Conservation (phyloP, 2,113 vertebrate species). For the Erythrocebus patas region DNA sequence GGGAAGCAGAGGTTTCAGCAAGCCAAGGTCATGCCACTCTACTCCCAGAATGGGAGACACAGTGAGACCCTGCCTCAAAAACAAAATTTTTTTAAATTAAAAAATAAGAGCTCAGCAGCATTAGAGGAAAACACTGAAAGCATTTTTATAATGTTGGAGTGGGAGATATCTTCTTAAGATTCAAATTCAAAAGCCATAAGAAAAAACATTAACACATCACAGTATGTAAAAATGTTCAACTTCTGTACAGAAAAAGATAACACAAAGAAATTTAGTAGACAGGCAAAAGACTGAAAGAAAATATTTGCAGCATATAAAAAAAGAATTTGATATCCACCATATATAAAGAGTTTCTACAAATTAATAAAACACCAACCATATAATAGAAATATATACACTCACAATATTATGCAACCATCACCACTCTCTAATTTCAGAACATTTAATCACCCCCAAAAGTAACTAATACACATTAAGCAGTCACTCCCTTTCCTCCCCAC, state of each 20-base stretch:
- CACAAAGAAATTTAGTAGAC: neutral
- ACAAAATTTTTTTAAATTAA: no score
- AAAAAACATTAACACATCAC: neutral
- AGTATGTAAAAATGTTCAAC: neutral
- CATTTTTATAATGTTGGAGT: neutral
- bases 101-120: neutral
- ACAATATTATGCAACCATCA: neutral
- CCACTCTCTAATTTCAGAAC: neutral
- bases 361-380: neutral
- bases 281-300: neutral
- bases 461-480: neutral
- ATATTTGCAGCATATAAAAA: neutral
- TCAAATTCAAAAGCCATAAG: neutral
- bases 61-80: no score
- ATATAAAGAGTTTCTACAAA: conserved; percentile 1
- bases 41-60: no score
- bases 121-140: conserved; percentile 16
- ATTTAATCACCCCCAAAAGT: neutral
- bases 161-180: conserved; percentile 7
- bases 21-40: no score
- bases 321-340: neutral
- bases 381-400: neutral
- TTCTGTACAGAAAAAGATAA: neutral
- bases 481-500: neutral
- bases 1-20: no score